phyloP scores from a whole-genome alignment of 2,797 vertebrate species.

The Sciaenops ocellatus region DNA sequence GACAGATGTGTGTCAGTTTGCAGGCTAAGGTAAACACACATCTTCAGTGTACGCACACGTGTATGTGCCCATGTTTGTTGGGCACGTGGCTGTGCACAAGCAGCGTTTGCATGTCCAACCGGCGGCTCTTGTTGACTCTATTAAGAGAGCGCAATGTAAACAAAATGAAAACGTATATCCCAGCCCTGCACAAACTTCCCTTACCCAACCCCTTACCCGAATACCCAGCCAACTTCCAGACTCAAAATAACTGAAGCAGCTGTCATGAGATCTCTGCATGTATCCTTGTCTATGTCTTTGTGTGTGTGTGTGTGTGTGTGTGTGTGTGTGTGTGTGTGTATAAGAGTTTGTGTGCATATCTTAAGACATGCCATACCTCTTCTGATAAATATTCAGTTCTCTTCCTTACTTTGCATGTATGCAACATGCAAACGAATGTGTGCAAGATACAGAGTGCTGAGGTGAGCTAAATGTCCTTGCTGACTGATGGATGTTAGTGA shows the following conservation, averaged over 20 bases:
- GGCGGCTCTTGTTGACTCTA: constrained; percentile 32
- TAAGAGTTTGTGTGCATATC: neutral
- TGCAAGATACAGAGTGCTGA: neutral
- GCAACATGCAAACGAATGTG: neutral
- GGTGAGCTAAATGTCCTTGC: neutral
- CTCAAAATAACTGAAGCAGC: constrained; percentile 73
- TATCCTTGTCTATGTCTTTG: neutral
- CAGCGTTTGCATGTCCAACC: neutral
- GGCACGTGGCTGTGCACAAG: constrained; percentile 15
- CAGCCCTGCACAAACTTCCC: constrained; percentile 46
- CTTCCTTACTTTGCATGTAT: neutral
- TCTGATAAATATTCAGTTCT: constrained; percentile 25
- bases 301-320: constrained; percentile 1
- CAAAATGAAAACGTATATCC: constrained; percentile 68
- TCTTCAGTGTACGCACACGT: neutral
- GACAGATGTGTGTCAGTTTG: neutral
- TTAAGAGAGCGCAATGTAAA: constrained; percentile 65
- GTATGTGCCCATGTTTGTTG: constrained; percentile 9
- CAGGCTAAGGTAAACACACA: neutral
- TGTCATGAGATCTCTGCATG: constrained; percentile 40
- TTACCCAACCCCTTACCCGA: constrained; percentile 18
- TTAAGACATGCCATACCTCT: neutral
- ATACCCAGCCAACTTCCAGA: constrained; percentile 51
- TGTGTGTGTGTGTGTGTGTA: neutral
- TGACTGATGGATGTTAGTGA: neutral